Conservation (phyloP, 1,140 invertebrate genomes). For the Sycophila sp. region DNA sequence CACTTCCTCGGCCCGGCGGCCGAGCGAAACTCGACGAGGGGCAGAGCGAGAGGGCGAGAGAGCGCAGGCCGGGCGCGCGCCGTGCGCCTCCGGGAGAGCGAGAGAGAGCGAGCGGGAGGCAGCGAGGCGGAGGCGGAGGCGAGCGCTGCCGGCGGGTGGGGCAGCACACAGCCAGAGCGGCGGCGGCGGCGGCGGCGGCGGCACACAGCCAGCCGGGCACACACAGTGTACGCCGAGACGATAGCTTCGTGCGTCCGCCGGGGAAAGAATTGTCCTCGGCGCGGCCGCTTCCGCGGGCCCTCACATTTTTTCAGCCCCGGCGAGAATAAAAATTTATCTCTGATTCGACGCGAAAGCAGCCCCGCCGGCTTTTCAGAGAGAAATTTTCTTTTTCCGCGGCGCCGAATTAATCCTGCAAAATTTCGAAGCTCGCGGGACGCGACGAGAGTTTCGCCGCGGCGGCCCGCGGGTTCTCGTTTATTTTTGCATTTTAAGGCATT, state of each 20-base stretch:
- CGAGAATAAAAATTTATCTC: slow-evolving; percentile 52
- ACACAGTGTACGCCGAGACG: slow-evolving; percentile 58
- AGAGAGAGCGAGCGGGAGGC: slow-evolving; percentile 41
- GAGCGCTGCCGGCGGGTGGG: slow-evolving; percentile 31
- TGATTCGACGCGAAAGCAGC: slow-evolving; percentile 21
- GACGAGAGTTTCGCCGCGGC: slow-evolving; percentile 51
- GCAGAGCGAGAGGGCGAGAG: not conserved
- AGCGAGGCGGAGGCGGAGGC: slow-evolving; percentile 42
- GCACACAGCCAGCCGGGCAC: not conserved
- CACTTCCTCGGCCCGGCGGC: not conserved
- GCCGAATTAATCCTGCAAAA: slow-evolving; percentile 40
- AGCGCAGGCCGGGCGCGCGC: slow-evolving; percentile 1
- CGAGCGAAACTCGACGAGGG: slow-evolving; percentile 22
- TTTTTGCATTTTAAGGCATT: slow-evolving; percentile 65
- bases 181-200: slow-evolving; percentile 2
- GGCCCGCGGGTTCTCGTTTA: slow-evolving; percentile 55
- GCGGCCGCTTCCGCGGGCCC: not conserved
- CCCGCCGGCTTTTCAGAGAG: slow-evolving; percentile 47
- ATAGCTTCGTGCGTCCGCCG: slow-evolving; percentile 55
- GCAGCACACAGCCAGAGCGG: not conserved
- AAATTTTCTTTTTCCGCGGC: slow-evolving; percentile 51
- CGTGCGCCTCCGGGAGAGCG: slow-evolving; percentile 9
- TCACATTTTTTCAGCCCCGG: slow-evolving; percentile 43
- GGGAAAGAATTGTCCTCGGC: slow-evolving; percentile 51
- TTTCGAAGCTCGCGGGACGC: slow-evolving; percentile 37